These are phyloP conservation scores for Gallinago paraguaiae DNA, from an alignment of 2,113 vertebrate genomes.

Conservation along the genomic window DNA sequence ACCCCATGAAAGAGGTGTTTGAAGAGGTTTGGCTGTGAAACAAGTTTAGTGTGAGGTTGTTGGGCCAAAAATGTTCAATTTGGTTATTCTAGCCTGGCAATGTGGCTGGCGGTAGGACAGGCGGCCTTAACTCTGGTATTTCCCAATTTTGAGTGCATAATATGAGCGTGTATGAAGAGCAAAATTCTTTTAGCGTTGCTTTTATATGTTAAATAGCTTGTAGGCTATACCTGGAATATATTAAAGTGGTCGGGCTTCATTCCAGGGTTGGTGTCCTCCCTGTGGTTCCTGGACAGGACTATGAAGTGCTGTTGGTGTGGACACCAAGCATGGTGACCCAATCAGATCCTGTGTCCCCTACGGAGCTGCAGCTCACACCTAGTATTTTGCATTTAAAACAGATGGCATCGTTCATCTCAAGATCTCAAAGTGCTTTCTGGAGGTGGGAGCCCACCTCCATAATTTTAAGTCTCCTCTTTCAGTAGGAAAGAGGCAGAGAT, in stretches of 20 bases:
- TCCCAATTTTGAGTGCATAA: not conserved
- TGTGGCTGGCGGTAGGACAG: not conserved
- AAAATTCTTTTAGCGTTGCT: not conserved
- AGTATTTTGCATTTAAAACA: not conserved
- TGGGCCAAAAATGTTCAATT: not conserved
- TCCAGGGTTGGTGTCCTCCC: not conserved
- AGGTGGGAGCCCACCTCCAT: not conserved
- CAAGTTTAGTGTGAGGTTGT: not conserved
- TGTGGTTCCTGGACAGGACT: not conserved
- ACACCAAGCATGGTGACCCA: accelerated
- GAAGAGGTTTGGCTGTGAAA: not conserved
- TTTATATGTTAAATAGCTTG: not conserved
- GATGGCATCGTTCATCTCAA: not conserved
- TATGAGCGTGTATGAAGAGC: not conserved
- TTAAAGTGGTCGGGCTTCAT: not conserved
- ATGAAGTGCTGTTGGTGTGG: not conserved
- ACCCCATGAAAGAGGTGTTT: accelerated
- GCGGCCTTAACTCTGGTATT: not conserved
- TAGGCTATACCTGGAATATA: not conserved
- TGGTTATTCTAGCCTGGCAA: not conserved
- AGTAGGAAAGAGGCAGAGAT: not conserved
- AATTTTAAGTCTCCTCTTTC: not conserved
- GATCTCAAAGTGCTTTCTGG: not conserved
- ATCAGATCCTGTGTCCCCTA: not conserved
- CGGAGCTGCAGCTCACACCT: accelerated